Evolutionary conservation across 2,888 invertebrate species (phyloP).

Genomic region (Falcaria lacertinaria): DNA sequence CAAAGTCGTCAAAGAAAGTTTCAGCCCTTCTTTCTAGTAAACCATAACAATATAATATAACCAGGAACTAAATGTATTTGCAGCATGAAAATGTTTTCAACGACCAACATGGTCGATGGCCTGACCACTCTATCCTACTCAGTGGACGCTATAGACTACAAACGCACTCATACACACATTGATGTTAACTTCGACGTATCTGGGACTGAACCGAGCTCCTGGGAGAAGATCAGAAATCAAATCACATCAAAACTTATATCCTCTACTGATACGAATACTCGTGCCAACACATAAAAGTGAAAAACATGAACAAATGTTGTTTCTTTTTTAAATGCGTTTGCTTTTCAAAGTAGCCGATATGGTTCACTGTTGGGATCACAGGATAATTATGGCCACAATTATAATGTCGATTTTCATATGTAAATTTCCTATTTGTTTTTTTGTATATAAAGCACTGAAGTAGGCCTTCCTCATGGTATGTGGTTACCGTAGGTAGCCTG

Average conservation of each 20-base stretch:
- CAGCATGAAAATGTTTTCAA: conserved; percentile 12
- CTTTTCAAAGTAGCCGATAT: no score
- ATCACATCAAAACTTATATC: background rate
- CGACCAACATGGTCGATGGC: conserved; percentile 28
- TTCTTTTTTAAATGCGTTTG: background rate
- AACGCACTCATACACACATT: conserved; percentile 28
- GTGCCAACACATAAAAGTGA: background rate
- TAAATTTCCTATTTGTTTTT: no score
- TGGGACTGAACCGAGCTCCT: background rate
- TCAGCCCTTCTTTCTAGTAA: no score
- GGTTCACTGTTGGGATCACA: no score
- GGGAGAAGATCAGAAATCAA: background rate
- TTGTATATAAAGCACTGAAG: no score
- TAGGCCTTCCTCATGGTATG: no score
- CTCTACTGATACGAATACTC: background rate
- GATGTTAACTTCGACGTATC: conserved; percentile 19
- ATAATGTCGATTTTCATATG: no score
- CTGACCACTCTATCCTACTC: conserved; percentile 28
- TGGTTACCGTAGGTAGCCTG: no score
- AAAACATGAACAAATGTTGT: background rate
- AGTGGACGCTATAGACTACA: conserved; percentile 15
- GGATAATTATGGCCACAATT: no score
- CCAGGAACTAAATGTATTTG: background rate
- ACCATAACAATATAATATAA: no score
- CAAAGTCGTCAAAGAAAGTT: no score